A percentile compares a stretch with the other conserved stretches of the same genome.
These are phyloP conservation scores for Falco naumanni DNA, from an alignment of 2,797 vertebrate species.

Conservation along the genomic window DNA sequence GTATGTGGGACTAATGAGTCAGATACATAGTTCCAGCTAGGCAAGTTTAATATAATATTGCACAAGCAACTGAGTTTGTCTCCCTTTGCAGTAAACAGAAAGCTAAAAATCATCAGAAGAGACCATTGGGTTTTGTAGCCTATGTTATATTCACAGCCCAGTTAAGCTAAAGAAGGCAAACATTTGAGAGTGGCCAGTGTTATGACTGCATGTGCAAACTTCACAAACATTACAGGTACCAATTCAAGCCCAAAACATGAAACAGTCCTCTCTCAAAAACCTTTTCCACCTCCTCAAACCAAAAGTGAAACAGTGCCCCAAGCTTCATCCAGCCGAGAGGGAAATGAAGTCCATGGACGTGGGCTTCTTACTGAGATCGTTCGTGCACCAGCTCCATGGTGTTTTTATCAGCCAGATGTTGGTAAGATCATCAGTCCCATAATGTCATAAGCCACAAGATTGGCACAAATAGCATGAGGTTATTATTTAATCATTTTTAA, in stretches of 20 bases:
- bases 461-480: neutral
- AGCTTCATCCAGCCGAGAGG: neutral
- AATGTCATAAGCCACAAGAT: neutral
- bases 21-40: neutral
- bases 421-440: neutral
- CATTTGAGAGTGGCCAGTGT: neutral
- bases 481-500: slow-evolving; percentile 26
- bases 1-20: neutral
- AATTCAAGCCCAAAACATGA: neutral
- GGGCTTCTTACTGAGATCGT: neutral
- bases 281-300: neutral
- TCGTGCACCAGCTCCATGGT: neutral
- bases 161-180: neutral
- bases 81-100: neutral
- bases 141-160: neutral
- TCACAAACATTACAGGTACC: neutral
- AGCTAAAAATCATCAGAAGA: neutral
- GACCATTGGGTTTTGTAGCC: neutral
- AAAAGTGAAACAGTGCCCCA: neutral
- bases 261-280: neutral
- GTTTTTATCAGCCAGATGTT: neutral
- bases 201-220: neutral
- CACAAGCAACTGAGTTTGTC: neutral
- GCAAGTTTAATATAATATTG: neutral
- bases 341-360: neutral